phyloP scores from a whole-genome alignment of 2,797 vertebrate species.

The Pteropus rufus region DNA sequence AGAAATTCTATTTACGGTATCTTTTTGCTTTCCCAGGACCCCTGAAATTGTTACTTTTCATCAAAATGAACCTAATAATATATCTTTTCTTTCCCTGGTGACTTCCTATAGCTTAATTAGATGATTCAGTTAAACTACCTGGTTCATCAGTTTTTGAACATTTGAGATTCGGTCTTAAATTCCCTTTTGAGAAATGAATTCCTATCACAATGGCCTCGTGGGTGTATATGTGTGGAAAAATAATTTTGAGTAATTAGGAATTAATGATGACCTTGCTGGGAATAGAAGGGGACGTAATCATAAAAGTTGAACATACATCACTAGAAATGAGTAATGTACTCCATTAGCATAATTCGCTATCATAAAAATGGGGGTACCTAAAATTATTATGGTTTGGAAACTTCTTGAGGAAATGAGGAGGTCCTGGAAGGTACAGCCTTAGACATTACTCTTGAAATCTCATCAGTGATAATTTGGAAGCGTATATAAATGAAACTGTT shows the following conservation, averaged over 20 bases:
- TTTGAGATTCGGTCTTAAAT: slow-evolving; percentile 63
- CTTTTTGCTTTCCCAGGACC: slow-evolving; percentile 17
- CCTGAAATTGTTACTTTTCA: slow-evolving; percentile 54
- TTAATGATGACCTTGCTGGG: slow-evolving; percentile 68
- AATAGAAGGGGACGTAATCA: slow-evolving; percentile 46
- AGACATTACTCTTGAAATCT: not conserved
- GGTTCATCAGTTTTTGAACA: slow-evolving; percentile 68
- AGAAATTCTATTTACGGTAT: slow-evolving; percentile 30
- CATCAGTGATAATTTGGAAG: not conserved
- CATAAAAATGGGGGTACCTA: not conserved
- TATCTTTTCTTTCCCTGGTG: slow-evolving; percentile 46
- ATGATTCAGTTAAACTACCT: slow-evolving; percentile 67
- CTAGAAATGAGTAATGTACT: slow-evolving; percentile 14
- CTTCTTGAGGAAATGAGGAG: not conserved
- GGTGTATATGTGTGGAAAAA: slow-evolving; percentile 54
- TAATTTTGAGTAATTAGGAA: slow-evolving; percentile 72
- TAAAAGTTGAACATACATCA: slow-evolving; percentile 59
- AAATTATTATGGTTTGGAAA: not conserved
- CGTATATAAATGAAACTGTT: not conserved
- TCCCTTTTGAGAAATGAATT: slow-evolving; percentile 71
- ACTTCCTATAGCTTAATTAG: slow-evolving; percentile 68
- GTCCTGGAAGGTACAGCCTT: not conserved
- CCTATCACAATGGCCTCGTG: slow-evolving; percentile 43
- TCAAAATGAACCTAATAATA: slow-evolving; percentile 51
- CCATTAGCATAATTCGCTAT: slow-evolving; percentile 22